Evolutionary conservation across 2,113 vertebrate species (phyloP).

Genomic region (Trematocara macrostoma): DNA sequence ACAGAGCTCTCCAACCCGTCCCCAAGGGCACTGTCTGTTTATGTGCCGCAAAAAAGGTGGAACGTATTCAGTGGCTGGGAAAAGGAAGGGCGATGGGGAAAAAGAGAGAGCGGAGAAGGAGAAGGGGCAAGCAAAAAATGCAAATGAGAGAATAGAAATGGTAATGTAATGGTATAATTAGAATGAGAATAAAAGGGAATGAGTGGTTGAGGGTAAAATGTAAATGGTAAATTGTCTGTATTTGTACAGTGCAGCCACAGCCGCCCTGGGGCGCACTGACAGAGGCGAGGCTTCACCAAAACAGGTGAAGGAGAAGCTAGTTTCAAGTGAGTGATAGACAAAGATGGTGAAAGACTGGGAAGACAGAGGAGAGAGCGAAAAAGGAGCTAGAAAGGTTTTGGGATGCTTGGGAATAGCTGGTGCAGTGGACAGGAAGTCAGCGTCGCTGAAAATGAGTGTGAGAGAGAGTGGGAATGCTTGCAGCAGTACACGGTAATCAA

Average conservation of each 20-base stretch:
- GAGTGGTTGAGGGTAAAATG: conserved; percentile 37
- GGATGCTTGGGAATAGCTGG: conserved; percentile 48
- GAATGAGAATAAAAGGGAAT: conserved; percentile 55
- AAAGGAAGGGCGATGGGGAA: conserved; percentile 12
- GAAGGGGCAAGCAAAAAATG: conserved; percentile 32
- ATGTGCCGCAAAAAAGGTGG: conserved; percentile 49
- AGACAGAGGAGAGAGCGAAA: background rate
- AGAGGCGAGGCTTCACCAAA: background rate
- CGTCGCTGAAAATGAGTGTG: conserved; percentile 8
- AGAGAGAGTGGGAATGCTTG: conserved; percentile 18
- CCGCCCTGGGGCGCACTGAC: too few relatives aligned
- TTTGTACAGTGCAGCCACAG: too few relatives aligned
- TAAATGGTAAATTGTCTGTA: too few relatives aligned
- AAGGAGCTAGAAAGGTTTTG: background rate
- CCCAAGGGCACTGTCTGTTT: conserved; percentile 67
- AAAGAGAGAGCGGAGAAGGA: background rate
- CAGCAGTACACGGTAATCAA: conserved; percentile 54
- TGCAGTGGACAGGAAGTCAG: conserved; percentile 49
- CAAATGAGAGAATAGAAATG: conserved; percentile 67
- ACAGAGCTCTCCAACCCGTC: conserved; percentile 57
- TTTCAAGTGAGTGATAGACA: conserved; percentile 7
- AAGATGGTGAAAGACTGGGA: background rate
- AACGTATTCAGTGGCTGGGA: conserved; percentile 42
- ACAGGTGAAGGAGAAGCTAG: conserved; percentile 53
- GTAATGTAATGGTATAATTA: conserved; percentile 71